Conservation (phyloP, 2,888 invertebrate genomes). For the Operophtera brumata region DNA sequence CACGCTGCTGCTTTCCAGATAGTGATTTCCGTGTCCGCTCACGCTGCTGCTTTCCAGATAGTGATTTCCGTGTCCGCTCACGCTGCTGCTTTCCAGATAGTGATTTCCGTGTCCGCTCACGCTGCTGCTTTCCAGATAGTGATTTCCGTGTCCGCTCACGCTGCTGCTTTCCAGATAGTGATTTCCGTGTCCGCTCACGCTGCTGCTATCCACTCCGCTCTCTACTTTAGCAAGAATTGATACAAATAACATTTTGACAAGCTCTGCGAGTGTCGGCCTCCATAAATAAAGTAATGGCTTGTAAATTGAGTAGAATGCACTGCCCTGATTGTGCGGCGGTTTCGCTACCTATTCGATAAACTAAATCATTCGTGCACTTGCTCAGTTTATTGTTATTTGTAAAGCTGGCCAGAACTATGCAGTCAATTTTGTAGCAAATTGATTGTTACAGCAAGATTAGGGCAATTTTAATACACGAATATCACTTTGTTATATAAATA, state of each 20-base stretch:
- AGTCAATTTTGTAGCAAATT: slow-evolving; percentile 1
- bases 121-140: too few relatives aligned
- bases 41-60: too few relatives aligned
- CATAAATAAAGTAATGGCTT: slow-evolving; percentile 47
- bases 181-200: slow-evolving; percentile 27
- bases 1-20: too few relatives aligned
- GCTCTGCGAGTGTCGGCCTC: slow-evolving; percentile 43
- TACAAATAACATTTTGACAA: slow-evolving; percentile 64
- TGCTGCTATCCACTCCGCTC: neutral
- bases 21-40: too few relatives aligned
- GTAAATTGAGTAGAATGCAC: slow-evolving; percentile 36
- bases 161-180: too few relatives aligned
- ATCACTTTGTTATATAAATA: neutral
- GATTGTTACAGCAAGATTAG: neutral
- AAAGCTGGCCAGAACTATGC: slow-evolving; percentile 1
- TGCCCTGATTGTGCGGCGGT: slow-evolving; percentile 26
- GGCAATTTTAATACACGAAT: neutral
- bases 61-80: too few relatives aligned
- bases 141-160: too few relatives aligned
- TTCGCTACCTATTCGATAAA: slow-evolving; percentile 17
- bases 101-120: too few relatives aligned
- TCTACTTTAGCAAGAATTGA: slow-evolving; percentile 41
- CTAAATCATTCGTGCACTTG: slow-evolving; percentile 14
- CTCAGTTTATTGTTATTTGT: slow-evolving; percentile 16
- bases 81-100: too few relatives aligned